Conservation (phyloP, 2,888 invertebrate species). For the Polydrusus cervinus region DNA sequence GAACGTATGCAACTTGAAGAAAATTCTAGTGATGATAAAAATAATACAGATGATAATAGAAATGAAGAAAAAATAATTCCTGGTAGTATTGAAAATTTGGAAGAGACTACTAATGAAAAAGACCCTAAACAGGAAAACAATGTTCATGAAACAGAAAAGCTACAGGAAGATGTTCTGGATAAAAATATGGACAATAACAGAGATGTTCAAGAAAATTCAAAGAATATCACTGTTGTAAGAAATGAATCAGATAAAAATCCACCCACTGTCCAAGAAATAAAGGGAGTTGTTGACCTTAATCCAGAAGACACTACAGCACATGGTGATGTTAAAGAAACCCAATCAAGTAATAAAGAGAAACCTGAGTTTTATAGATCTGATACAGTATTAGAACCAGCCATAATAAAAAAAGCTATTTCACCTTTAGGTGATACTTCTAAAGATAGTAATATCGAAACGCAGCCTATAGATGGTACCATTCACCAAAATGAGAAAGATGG, state of each 20-base stretch:
- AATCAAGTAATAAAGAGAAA: conserved; percentile 41
- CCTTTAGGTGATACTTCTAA: conserved; percentile 28
- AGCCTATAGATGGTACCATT: background rate
- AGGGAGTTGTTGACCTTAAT: background rate
- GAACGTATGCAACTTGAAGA: no score
- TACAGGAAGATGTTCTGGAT: background rate
- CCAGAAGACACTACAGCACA: background rate
- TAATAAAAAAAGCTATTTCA: conserved; percentile 43
- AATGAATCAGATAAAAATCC: no score
- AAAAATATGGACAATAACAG: background rate
- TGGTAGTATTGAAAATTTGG: background rate
- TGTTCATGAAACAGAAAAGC: background rate
- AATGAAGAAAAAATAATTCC: background rate
- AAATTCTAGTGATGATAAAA: background rate
- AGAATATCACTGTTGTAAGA: background rate
- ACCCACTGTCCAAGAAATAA: background rate
- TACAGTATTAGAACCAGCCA: conserved; percentile 55
- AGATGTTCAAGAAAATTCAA: background rate
- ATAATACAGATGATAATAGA: background rate
- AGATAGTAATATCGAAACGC: background rate
- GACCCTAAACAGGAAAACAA: background rate
- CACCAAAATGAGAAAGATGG: conserved; percentile 29
- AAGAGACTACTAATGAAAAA: background rate
- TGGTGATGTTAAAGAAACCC: background rate
- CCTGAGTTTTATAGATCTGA: conserved; percentile 50